These are phyloP conservation scores for Calameuta pallipes DNA, from an alignment of 2,888 invertebrate genomes.

Conservation along the genomic window DNA sequence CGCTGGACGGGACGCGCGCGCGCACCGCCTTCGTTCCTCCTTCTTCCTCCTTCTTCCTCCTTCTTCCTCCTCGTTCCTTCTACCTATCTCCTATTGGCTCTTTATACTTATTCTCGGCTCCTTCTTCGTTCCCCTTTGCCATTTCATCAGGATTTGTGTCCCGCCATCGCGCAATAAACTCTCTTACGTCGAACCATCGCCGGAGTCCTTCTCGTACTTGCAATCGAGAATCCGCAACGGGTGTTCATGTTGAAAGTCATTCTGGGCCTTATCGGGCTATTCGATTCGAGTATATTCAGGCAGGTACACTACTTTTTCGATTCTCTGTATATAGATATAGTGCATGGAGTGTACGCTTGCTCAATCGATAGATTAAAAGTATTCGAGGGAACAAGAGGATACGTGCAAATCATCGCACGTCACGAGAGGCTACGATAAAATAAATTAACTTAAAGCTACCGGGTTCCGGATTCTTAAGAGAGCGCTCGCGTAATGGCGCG, in stretches of 20 bases:
- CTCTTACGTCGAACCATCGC: conserved; percentile 19
- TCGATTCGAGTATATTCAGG: not conserved
- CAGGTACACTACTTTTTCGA: not conserved
- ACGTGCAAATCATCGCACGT: conserved; percentile 44
- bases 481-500: conserved; percentile 50
- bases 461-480: conserved; percentile 47
- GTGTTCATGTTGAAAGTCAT: conserved; percentile 1
- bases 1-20: not conserved
- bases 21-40: conserved; percentile 6
- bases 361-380: conserved; percentile 15
- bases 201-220: not conserved
- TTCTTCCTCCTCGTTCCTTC: conserved; percentile 3
- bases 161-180: conserved; percentile 37
- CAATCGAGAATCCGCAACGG: conserved; percentile 1
- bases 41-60: conserved; percentile 9
- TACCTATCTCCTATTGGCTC: conserved; percentile 13
- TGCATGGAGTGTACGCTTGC: not conserved
- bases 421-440: conserved; percentile 51
- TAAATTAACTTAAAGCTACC: conserved; percentile 62
- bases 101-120: not conserved
- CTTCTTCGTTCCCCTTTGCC: conserved; percentile 16
- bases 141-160: conserved; percentile 29
- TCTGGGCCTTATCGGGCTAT: not conserved
- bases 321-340: not conserved
- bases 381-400: conserved; percentile 31